These are phyloP conservation scores for Fopius arisanus DNA, from an alignment of 1,140 invertebrate genomes.

Conservation along the genomic window DNA sequence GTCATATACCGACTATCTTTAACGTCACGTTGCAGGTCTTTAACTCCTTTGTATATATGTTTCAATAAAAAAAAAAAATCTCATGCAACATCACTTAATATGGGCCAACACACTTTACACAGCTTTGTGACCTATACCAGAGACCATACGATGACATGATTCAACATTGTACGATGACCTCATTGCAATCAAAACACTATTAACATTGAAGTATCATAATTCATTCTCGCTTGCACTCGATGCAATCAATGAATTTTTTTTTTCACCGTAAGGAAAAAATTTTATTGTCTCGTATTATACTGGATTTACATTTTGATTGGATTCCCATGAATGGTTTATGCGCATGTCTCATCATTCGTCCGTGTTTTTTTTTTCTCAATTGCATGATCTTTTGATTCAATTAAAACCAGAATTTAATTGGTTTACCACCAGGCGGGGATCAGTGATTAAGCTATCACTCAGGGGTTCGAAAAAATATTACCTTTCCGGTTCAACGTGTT, in stretches of 20 bases:
- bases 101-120: background rate
- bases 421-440: too few species aligned
- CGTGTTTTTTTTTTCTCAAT: background rate
- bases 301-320: background rate
- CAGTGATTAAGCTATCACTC: background rate
- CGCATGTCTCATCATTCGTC: background rate
- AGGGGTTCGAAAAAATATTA: background rate
- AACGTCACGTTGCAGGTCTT: background rate
- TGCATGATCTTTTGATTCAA: too few species aligned
- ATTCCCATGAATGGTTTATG: background rate
- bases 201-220: slow-evolving; percentile 6
- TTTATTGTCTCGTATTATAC: background rate
- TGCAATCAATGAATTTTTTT: background rate
- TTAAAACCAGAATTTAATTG: too few species aligned
- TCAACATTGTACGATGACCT: slow-evolving; percentile 8
- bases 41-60: background rate
- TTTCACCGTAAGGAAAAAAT: background rate
- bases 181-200: slow-evolving; percentile 11
- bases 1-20: slow-evolving; percentile 44
- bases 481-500: background rate
- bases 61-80: background rate
- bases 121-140: background rate
- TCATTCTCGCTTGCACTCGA: background rate
- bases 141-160: slow-evolving; percentile 3
- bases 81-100: background rate